Evolutionary conservation across 2,113 vertebrate species (phyloP).

Genomic region (Microcebus lehilahytsara): DNA sequence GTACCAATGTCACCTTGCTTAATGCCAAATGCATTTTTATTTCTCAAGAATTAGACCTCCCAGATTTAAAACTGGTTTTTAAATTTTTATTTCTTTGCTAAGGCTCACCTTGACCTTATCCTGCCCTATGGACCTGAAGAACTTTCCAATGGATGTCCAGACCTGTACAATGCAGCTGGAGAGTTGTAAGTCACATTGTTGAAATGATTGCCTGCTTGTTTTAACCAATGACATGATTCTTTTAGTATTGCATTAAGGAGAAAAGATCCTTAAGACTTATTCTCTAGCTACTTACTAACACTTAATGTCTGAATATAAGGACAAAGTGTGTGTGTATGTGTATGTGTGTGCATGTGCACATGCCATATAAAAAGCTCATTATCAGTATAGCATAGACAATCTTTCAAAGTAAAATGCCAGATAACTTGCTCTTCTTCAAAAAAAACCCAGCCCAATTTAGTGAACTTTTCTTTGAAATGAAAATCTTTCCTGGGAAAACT

Average conservation of each 20-base stretch:
- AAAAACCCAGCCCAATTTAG: background rate
- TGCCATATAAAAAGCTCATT: background rate
- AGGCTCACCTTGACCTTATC: conserved; percentile 98
- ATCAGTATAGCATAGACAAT: background rate
- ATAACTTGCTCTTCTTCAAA: background rate
- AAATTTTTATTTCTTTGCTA: background rate
- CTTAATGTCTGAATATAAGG: background rate
- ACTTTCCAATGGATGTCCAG: conserved; percentile 99
- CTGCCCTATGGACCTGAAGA: conserved; percentile 99
- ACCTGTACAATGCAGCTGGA: conserved; percentile 99
- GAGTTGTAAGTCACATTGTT: conserved; percentile 91
- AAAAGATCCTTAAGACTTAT: background rate
- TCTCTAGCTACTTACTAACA: background rate
- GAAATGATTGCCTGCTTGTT: conserved; percentile 37
- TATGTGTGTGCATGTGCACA: background rate
- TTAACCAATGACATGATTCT: conserved; percentile 17
- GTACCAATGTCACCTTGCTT: conserved; percentile 24
- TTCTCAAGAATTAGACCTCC: conserved; percentile 24
- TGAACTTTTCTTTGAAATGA: conserved; percentile 39
- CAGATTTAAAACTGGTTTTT: background rate
- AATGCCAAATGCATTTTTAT: conserved; percentile 19
- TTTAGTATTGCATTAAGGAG: background rate
- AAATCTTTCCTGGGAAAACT: conserved; percentile 4
- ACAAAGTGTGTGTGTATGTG: background rate
- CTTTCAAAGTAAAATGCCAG: conserved; percentile 37